Evolutionary conservation across 2,797 vertebrate species (phyloP), one percentile per base, ranked within the genome.

Genomic region (Parauchenoglanis ngamensis): DNA sequence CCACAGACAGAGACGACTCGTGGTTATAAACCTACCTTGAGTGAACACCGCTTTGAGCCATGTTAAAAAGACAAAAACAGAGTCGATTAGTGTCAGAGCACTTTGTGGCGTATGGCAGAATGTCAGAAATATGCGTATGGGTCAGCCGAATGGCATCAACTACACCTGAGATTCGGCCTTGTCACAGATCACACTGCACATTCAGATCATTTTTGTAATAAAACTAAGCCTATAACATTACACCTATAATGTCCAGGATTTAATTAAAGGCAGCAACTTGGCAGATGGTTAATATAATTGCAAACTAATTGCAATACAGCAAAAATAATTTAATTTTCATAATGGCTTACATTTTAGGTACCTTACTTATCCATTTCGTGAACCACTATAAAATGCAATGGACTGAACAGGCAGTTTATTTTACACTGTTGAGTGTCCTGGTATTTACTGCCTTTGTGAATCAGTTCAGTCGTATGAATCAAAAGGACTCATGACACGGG

Each of bases 41-140:
- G 90, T 86, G 90, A 92, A 91, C 91, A 92, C 88, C 92, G 92
- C 92, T 92, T 92, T 89, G 90, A 92, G 92, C 90, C 92, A 91
- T 92, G 92, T 90, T 90, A 91, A 90, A 90, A 91, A 92, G 91
- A 88, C 90, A 92, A 89, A 91, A 91, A 92, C 90, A 92, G 73
- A 92, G 86, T 88, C 78, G 35, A 89, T 92, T 92, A 92, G 90
- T 91, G 86, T 87, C 90, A 91, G 56, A 90, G 65, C 70, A 87
- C 89, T 87, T 59, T 35, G 83, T 77, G 68, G 63, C 76, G 68
- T 61, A 76, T 56, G 86, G 79, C 80, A 88, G 83, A 76, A 87
- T 67, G 59, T 81, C 52, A 82, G 57, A 73, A 72, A 84, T n/a
- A 67, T 83, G 81, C 44, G 63, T 13, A 68, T 35, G 81, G 81